Percentiles rank a stretch among this genome's conserved stretches.
Conservation (phyloP, 2,888 invertebrate genomes). For the Biston betularia region DNA sequence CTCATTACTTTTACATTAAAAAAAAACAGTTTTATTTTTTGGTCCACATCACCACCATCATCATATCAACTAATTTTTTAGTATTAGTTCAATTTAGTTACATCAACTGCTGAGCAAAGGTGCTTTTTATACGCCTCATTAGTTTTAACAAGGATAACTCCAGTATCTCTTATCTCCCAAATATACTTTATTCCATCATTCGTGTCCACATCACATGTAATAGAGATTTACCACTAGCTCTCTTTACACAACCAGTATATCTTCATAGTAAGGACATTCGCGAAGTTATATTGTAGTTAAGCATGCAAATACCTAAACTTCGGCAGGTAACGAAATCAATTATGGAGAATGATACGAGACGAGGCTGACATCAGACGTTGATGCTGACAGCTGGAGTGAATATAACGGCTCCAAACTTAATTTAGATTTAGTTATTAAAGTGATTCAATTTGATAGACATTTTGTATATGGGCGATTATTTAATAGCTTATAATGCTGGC, state of each 20-base stretch:
- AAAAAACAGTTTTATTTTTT: too few species aligned
- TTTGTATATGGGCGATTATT: background rate
- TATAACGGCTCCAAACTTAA: constrained; percentile 35
- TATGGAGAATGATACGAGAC: constrained; percentile 52
- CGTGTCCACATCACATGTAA: background rate
- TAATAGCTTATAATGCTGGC: background rate
- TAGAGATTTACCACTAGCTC: background rate
- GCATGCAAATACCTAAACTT: constrained; percentile 62
- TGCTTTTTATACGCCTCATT: too few species aligned
- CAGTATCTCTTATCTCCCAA: too few species aligned
- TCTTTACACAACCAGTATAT: constrained; percentile 18
- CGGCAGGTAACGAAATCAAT: constrained; percentile 53
- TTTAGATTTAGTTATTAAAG: constrained; percentile 26
- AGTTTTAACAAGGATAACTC: too few species aligned
- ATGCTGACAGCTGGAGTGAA: constrained; percentile 41
- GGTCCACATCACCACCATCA: too few species aligned
- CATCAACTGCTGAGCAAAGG: too few species aligned
- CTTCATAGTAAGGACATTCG: constrained; percentile 41
- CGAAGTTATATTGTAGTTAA: constrained; percentile 56
- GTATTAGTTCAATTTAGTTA: too few species aligned
- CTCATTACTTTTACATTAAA: too few species aligned
- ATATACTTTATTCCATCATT: too few species aligned
- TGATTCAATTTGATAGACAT: constrained; percentile 13
- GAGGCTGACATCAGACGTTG: constrained; percentile 36
- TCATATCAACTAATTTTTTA: too few species aligned